Conservation (phyloP, 2,888 invertebrate genomes). For the Tetranychus piercei region DNA sequence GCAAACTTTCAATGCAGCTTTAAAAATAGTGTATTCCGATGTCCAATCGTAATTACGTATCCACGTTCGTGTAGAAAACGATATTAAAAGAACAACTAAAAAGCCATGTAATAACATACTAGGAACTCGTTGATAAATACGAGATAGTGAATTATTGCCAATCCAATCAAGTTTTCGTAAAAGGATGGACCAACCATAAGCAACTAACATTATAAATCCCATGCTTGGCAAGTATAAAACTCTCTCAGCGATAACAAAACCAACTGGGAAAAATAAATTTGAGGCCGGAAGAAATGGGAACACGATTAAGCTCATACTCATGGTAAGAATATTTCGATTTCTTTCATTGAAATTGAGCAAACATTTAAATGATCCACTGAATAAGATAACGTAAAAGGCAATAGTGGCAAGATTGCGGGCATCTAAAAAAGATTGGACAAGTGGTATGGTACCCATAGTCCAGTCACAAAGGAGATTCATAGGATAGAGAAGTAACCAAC, state of each 20-base stretch:
- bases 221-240: slow-evolving; percentile 88
- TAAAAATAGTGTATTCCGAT: slow-evolving; percentile 76
- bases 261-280: slow-evolving; percentile 90
- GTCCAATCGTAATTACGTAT: slow-evolving; percentile 73
- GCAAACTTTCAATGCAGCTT: slow-evolving; percentile 63
- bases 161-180: background rate
- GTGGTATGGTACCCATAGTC: slow-evolving; percentile 92
- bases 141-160: slow-evolving; percentile 5
- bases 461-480: slow-evolving; percentile 83
- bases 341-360: slow-evolving; percentile 31
- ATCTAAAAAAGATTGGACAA: slow-evolving; percentile 58
- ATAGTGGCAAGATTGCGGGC: slow-evolving; percentile 55
- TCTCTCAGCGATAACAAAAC: slow-evolving; percentile 85
- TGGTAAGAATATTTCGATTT: slow-evolving; percentile 40
- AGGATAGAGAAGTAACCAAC: slow-evolving; percentile 67
- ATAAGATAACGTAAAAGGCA: slow-evolving; percentile 29
- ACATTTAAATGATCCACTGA: background rate
- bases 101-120: slow-evolving; percentile 39
- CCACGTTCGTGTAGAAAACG: slow-evolving; percentile 45
- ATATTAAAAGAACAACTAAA: slow-evolving; percentile 39
- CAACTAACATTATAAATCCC: slow-evolving; percentile 74
- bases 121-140: background rate
- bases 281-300: slow-evolving; percentile 87
- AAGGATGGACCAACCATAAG: slow-evolving; percentile 44
- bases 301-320: slow-evolving; percentile 45